Conservation (phyloP, 2,113 vertebrate genomes). For the Astur gentilis region DNA sequence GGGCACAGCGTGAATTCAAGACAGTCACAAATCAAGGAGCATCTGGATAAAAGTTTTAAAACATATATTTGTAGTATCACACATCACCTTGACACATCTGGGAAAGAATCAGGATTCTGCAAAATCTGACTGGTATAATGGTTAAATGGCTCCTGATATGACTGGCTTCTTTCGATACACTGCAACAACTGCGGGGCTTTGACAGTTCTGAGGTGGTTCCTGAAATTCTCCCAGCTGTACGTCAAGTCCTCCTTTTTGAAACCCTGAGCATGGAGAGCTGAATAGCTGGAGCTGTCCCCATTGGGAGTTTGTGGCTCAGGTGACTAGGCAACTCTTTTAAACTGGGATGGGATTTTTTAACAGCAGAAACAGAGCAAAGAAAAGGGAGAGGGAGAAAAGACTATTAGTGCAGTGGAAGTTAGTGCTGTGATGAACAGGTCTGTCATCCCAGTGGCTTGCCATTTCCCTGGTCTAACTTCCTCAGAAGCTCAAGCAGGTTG, state of each 20-base stretch:
- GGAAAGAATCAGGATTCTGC: not conserved
- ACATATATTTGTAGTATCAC: not conserved
- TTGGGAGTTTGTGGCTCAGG: not conserved
- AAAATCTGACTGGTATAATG: not conserved
- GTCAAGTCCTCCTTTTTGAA: not conserved
- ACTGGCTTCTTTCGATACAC: not conserved
- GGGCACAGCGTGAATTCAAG: not conserved
- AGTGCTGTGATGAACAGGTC: not conserved
- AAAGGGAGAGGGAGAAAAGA: not conserved
- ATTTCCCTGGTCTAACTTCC: not conserved
- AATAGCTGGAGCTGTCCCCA: not conserved
- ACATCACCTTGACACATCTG: not conserved
- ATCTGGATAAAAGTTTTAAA: not conserved
- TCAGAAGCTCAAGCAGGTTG: not conserved
- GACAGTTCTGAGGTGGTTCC: not conserved
- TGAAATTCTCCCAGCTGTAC: not conserved
- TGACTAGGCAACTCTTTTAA: not conserved
- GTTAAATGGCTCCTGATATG: not conserved
- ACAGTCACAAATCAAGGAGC: not conserved
- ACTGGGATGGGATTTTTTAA: not conserved
- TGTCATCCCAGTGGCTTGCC: not conserved
- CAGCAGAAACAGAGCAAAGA: not conserved
- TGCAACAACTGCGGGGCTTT: not conserved
- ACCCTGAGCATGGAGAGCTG: not conserved
- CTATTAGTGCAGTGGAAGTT: fast-evolving